phyloP scores from a whole-genome alignment of 2,888 invertebrate species.

The Pardosa pseudoannulata region DNA sequence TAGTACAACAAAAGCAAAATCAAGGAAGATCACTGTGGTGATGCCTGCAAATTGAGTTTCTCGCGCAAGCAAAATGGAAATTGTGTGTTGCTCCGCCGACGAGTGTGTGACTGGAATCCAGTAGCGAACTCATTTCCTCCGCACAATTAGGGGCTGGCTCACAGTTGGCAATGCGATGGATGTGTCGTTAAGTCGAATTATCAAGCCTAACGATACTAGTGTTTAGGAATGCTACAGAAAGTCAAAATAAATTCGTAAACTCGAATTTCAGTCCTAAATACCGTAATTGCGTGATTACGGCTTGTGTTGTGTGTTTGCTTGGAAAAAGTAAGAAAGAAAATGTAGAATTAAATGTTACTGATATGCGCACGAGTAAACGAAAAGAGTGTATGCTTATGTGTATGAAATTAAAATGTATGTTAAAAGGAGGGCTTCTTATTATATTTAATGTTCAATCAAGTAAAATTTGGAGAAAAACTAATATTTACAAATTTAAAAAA shows the following conservation, averaged over 20 bases:
- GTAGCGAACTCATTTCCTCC: conserved; percentile 59
- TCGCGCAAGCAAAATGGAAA: conserved; percentile 62
- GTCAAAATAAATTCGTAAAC: background rate
- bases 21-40: background rate
- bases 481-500: no score
- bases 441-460: no score
- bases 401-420: no score
- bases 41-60: conserved; percentile 38
- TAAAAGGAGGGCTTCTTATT: no score
- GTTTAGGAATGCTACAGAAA: conserved; percentile 22
- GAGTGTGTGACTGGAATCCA: conserved; percentile 53
- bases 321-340: no score
- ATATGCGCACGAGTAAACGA: no score
- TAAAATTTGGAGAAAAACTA: no score
- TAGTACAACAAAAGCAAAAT: background rate
- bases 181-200: conserved; percentile 46
- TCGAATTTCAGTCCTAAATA: no score
- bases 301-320: no score
- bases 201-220: conserved; percentile 2
- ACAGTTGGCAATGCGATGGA: conserved; percentile 43
- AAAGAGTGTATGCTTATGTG: no score
- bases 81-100: conserved; percentile 39
- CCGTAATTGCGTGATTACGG: no score
- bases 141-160: conserved; percentile 48
- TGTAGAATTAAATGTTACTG: no score